Evolutionary conservation across 2,888 invertebrate species (phyloP).

Genomic region (Agriopis marginaria): DNA sequence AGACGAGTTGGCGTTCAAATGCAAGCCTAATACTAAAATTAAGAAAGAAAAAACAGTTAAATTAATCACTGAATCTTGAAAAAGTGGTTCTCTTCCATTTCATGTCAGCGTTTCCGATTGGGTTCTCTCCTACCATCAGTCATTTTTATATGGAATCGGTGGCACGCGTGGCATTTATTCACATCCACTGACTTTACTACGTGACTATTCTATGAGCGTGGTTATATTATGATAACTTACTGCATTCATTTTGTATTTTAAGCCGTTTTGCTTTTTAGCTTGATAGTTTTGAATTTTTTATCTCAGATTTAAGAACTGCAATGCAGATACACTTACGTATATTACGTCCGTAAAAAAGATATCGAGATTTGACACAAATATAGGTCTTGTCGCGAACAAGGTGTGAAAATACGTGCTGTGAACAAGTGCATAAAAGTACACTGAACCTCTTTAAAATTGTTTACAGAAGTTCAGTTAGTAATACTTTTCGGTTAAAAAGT

Average conservation of each 20-base stretch:
- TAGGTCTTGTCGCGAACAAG: too few species aligned
- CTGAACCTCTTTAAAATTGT: too few species aligned
- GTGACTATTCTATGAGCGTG: slow-evolving; percentile 6
- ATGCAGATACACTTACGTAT: too few species aligned
- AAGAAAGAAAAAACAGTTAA: not conserved
- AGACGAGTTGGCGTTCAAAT: not conserved
- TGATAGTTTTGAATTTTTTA: not conserved
- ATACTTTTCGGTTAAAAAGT: too few species aligned
- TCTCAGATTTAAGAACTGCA: too few species aligned
- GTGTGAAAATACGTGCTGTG: too few species aligned
- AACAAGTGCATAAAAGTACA: too few species aligned
- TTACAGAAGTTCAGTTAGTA: too few species aligned
- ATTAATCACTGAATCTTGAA: not conserved
- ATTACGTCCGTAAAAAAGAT: too few species aligned
- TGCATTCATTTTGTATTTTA: not conserved
- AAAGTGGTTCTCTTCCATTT: not conserved
- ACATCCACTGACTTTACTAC: slow-evolving; percentile 12
- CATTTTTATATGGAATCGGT: slow-evolving; percentile 29
- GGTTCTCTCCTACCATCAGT: slow-evolving; percentile 25
- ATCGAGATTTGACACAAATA: too few species aligned
- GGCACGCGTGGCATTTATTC: slow-evolving; percentile 19
- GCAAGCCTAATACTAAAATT: too few species aligned
- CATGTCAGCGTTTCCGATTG: slow-evolving; percentile 11
- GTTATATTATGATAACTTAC: slow-evolving; percentile 2
- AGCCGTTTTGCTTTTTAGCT: not conserved